Evolutionary conservation across 1,140 invertebrate species (phyloP), one percentile per base, ranked within the genome.

Genomic region (Cardiocondyla obscurior): DNA sequence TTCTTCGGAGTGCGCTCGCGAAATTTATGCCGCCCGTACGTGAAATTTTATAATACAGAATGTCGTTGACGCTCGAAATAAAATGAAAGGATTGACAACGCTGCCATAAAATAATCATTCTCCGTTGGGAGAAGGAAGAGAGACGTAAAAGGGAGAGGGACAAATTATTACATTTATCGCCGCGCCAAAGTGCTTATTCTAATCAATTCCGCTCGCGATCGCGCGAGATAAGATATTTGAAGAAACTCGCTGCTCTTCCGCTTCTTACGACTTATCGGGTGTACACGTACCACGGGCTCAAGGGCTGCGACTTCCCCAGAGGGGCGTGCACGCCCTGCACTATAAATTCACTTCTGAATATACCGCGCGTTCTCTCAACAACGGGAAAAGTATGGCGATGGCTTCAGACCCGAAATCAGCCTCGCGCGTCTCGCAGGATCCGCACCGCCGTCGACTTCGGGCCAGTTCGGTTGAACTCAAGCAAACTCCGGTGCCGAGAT

Each of bases 401-500:
- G 28, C 19, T n/a, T n/a, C 25, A 44, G 72, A 14, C 39, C 57
- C 28, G 72, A 76, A 76, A 64, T 76, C 39, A n/a, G 10, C 19
- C 42, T 30, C 44, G 39, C 25, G 42, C 25, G 30, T 60, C 39
- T 22, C 14, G 8, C n/a, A 7, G 16, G 58, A 73, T 73, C 51
- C 51, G 51, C 14, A 0, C 51, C 8, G 7, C 28, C 25, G n/a
- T 79, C 74, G 62, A 30, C 72, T 39, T 79, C 62, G 22, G 33
- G 19, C 58, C 57, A 49, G 19, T 49, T 51, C 28, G 19, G 55
- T 30, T 22, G 39, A 79, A 79, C 46, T 79, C 74, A 79, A 67
- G 39, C 74, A 67, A 77, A 77, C 74, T 67, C 22, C 44, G 16
- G 22, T n/a, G 72, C 22, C 46, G 25, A 79, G 74, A 79, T 79